phyloP scores from a whole-genome alignment of 1,140 invertebrate genomes.

The Platorchestia sp. region DNA sequence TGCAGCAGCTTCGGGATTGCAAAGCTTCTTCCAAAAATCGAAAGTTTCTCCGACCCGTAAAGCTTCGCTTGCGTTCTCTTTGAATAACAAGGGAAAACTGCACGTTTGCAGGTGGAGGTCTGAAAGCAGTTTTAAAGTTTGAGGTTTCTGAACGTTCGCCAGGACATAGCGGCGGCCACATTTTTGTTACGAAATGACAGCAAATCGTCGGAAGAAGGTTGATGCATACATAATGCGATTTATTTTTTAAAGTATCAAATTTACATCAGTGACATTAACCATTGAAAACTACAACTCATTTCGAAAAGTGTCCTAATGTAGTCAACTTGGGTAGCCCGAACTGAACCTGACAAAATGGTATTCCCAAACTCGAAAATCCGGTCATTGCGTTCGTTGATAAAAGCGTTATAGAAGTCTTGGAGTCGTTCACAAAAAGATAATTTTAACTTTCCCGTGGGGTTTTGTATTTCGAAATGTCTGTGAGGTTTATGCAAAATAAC shows the following conservation, averaged over 20 bases:
- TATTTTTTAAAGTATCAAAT: too few species aligned
- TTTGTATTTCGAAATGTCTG: too few species aligned
- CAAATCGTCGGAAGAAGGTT: too few species aligned
- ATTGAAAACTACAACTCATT: too few species aligned
- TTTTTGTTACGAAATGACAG: neutral
- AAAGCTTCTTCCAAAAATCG: neutral
- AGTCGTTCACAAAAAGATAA: neutral
- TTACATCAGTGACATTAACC: too few species aligned
- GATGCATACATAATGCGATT: too few species aligned
- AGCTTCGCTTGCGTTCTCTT: neutral
- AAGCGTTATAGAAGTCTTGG: neutral
- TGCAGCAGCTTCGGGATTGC: neutral
- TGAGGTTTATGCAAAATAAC: too few species aligned
- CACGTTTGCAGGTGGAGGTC: neutral
- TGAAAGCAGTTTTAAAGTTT: neutral
- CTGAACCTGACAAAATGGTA: too few species aligned
- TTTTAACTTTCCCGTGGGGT: neutral
- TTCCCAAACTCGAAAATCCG: too few species aligned
- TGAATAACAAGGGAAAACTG: neutral
- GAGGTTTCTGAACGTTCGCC: neutral
- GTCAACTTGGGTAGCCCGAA: too few species aligned
- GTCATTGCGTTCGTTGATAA: too few species aligned
- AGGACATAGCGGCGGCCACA: neutral
- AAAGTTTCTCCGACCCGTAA: neutral
- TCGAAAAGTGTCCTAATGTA: too few species aligned